Percentiles rank a stretch among this genome's conserved stretches.
Evolutionary conservation across 2,888 invertebrate genomes (phyloP).

Genomic region (Amaurobius ferox): DNA sequence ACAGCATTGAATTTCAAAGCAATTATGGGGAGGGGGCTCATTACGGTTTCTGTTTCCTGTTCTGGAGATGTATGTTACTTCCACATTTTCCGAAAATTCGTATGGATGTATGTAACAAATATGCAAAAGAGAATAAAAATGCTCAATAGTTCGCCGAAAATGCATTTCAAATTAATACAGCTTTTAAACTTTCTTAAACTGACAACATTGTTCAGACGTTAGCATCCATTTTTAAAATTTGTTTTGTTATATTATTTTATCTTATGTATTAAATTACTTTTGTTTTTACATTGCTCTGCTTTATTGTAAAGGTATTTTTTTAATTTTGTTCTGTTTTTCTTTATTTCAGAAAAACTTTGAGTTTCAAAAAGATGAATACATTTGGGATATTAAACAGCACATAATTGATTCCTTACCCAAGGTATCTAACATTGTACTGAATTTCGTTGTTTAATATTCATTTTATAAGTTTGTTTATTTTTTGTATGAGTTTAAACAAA

Average conservation of each 20-base stretch:
- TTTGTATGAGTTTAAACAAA: neutral
- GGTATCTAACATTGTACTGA: constrained; percentile 81
- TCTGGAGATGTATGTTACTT: no score
- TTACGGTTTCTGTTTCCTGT: no score
- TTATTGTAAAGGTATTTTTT: neutral
- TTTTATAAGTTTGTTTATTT: neutral
- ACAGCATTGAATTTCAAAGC: no score
- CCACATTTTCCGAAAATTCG: no score
- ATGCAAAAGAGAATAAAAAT: no score
- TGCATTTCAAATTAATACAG: neutral
- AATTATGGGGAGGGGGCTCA: no score
- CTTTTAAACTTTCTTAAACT: neutral
- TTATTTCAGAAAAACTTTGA: constrained; percentile 93
- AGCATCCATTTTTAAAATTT: neutral
- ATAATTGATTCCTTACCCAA: constrained; percentile 96
- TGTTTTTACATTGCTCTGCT: neutral
- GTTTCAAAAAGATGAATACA: constrained; percentile 96
- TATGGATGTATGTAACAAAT: no score
- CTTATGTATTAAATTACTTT: neutral
- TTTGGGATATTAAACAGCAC: constrained; percentile 99
- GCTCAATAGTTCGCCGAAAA: no score
- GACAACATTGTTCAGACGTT: neutral
- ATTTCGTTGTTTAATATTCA: neutral
- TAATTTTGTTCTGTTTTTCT: constrained; percentile 42
- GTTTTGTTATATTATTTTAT: neutral